phyloP scores from a whole-genome alignment of 1,140 invertebrate genomes.

The Lasaia peninsularis region DNA sequence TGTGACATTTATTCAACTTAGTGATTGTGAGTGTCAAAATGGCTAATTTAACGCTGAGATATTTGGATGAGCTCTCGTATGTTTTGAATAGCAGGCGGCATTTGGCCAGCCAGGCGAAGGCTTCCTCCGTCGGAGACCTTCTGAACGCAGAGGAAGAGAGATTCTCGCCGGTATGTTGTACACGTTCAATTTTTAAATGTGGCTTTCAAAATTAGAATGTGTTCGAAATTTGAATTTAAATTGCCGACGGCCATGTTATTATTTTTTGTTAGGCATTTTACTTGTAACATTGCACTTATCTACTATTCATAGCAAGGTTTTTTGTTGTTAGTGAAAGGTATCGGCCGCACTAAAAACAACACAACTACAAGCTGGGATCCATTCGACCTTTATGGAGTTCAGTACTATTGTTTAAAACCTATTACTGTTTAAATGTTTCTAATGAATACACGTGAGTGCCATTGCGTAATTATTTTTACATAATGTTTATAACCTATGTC shows the following conservation, averaged over 20 bases:
- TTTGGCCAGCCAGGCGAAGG: conserved; percentile 53
- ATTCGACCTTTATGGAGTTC: conserved; percentile 7
- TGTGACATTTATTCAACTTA: conserved; percentile 40
- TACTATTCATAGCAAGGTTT: not conserved
- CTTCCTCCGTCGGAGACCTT: conserved; percentile 70
- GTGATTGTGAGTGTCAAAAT: conserved; percentile 47
- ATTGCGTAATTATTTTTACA: conserved; percentile 9
- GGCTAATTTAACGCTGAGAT: conserved; percentile 66
- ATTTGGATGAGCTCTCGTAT: conserved; percentile 72
- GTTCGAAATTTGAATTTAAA: not conserved
- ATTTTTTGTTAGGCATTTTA: not conserved
- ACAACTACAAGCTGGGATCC: not conserved
- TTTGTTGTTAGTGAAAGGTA: conserved; percentile 8
- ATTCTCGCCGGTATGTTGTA: conserved; percentile 51
- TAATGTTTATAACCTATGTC: not conserved
- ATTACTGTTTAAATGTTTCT: not conserved
- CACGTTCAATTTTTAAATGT: not conserved
- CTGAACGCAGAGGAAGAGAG: conserved; percentile 64
- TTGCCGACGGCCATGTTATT: not conserved
- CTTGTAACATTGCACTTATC: not conserved
- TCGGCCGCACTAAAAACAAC: conserved; percentile 1
- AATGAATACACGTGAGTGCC: too few relatives aligned
- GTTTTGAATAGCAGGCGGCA: conserved; percentile 65
- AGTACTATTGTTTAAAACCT: conserved; percentile 5
- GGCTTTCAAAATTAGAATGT: not conserved